These are phyloP conservation scores for Drosophila simulans DNA, from an alignment of 1,140 invertebrate species.

Conservation along the genomic window DNA sequence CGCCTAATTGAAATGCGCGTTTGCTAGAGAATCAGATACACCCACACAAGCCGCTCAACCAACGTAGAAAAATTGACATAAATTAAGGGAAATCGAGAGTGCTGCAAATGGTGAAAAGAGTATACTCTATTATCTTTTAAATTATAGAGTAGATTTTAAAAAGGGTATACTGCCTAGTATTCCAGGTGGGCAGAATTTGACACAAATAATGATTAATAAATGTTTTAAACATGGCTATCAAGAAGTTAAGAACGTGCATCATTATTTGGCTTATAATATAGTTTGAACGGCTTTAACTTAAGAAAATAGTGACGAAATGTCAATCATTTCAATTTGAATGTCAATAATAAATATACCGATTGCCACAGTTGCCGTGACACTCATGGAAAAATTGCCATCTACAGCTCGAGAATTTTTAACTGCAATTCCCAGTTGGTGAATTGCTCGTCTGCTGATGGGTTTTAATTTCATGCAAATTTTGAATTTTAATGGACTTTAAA, in stretches of 20 bases:
- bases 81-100: slow-evolving; percentile 8
- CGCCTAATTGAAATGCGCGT: slow-evolving; percentile 51
- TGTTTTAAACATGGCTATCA: too few species aligned
- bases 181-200: too few species aligned
- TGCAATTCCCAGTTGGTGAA: slow-evolving; percentile 1
- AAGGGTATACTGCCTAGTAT: too few species aligned
- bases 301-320: slow-evolving; percentile 13
- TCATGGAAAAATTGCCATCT: slow-evolving; percentile 9
- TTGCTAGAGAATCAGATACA: slow-evolving; percentile 17
- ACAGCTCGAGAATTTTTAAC: slow-evolving; percentile 5
- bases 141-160: neutral
- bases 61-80: slow-evolving; percentile 43
- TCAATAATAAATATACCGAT: slow-evolving; percentile 23
- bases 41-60: neutral
- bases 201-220: too few species aligned
- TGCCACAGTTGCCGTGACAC: slow-evolving; percentile 4
- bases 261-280: neutral
- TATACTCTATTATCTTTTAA: slow-evolving; percentile 11
- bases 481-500: slow-evolving; percentile 18
- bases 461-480: slow-evolving; percentile 29
- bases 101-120: too few species aligned
- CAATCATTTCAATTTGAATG: slow-evolving; percentile 32
- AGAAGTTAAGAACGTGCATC: too few species aligned
- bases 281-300: too few species aligned
- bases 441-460: slow-evolving; percentile 18